Evolutionary conservation across 2,113 vertebrate species (phyloP).

Genomic region (Ovis canadensis): DNA sequence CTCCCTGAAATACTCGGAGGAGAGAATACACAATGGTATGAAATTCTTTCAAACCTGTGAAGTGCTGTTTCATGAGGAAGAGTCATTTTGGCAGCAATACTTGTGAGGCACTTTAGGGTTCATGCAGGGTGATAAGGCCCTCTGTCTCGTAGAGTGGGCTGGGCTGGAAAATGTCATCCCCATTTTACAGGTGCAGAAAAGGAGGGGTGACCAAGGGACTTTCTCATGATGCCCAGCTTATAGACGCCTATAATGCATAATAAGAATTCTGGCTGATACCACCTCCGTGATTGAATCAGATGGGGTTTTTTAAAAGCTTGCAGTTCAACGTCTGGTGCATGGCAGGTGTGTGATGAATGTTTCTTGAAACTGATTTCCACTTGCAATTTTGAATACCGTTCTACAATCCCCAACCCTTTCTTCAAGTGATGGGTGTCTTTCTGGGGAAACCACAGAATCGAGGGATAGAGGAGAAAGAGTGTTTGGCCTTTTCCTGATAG

Average conservation of each 20-base stretch:
- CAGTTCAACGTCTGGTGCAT: not conserved
- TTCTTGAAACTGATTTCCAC: not conserved
- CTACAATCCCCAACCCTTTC: not conserved
- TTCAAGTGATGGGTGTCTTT: not conserved
- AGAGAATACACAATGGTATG: not conserved
- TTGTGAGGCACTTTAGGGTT: not conserved
- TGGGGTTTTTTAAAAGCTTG: not conserved
- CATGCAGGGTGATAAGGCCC: not conserved
- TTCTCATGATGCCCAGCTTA: not conserved
- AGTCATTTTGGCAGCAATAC: not conserved
- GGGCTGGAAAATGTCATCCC: not conserved
- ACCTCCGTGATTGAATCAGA: not conserved
- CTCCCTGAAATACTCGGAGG: not conserved
- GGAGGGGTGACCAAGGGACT: not conserved
- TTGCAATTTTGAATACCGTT: not conserved
- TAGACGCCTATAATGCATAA: not conserved
- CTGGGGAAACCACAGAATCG: not conserved
- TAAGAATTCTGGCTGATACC: not conserved
- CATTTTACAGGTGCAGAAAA: not conserved
- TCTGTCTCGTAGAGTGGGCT: not conserved
- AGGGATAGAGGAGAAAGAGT: not conserved
- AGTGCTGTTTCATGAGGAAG: not conserved
- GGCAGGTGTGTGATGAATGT: not conserved
- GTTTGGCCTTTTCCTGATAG: not conserved
- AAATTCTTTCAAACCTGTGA: constrained; percentile 2